Evolutionary conservation across 53 echinoderm and acorn worm species (phyloP).

Genomic region (Astropecten irregularis): DNA sequence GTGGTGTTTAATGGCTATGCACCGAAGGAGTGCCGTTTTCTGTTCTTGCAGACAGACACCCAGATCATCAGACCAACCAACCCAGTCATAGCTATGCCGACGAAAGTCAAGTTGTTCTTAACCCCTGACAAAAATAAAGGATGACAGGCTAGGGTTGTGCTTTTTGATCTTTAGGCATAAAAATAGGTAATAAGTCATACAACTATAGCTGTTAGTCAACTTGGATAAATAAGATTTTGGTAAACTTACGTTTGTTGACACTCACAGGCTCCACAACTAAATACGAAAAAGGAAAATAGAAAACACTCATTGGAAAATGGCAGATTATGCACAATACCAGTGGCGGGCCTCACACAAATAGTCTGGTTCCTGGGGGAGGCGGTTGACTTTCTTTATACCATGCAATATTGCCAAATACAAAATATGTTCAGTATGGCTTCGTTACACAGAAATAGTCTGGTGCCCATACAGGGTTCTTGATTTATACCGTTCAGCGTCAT

Average conservation of each 20-base stretch:
- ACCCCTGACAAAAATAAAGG: background rate
- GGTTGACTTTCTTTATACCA: too few species aligned
- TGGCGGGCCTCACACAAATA: too few species aligned
- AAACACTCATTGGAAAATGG: background rate
- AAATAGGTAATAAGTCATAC: background rate
- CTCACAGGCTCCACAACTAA: constrained; percentile 6
- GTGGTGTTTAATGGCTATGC: too few species aligned
- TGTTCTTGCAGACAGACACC: constrained; percentile 5
- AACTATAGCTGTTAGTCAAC: too few species aligned
- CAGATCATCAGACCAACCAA: background rate
- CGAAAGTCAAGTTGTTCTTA: background rate
- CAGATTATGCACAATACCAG: background rate
- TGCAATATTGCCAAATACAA: background rate
- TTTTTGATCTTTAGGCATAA: background rate
- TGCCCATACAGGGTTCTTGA: background rate
- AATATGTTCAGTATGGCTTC: background rate
- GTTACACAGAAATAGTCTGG: background rate
- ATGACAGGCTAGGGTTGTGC: background rate
- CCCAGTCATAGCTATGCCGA: constrained; percentile 20
- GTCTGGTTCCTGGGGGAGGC: too few species aligned
- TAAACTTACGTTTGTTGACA: constrained; percentile 27
- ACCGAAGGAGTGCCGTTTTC: background rate
- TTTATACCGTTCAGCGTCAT: constrained; percentile 24
- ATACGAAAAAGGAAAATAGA: background rate
- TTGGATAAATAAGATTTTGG: too few species aligned